phyloP scores from a whole-genome alignment of 2,888 invertebrate species.

The Antheraea yamamai region DNA sequence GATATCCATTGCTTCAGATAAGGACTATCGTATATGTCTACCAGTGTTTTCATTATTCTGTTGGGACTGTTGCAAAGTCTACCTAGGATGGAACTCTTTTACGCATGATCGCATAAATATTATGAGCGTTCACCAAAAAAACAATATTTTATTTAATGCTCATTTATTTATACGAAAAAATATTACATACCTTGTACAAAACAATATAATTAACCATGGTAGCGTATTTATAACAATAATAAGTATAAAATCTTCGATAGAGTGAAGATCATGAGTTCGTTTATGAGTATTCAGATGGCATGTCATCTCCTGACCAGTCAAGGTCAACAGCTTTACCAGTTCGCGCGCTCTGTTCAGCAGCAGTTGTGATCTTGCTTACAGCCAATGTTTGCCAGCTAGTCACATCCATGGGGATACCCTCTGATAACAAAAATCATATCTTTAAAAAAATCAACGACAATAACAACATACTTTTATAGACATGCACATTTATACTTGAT shows the following conservation, averaged over 20 bases:
- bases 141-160: not conserved
- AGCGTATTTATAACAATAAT: not conserved
- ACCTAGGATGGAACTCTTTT: no score
- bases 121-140: not conserved
- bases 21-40: no score
- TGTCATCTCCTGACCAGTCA: slow-evolving; percentile 74
- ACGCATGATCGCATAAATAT: no score
- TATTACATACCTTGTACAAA: not conserved
- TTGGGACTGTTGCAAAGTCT: no score
- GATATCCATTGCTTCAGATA: no score
- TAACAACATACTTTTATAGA: not conserved
- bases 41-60: no score
- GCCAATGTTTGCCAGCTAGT: slow-evolving; percentile 79
- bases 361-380: slow-evolving; percentile 81
- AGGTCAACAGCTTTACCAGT: slow-evolving; percentile 76
- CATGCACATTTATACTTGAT: not conserved
- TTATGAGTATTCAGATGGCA: slow-evolving; percentile 62
- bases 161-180: not conserved
- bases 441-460: not conserved
- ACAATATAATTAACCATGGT: not conserved
- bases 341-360: slow-evolving; percentile 80
- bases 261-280: not conserved
- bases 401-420: slow-evolving; percentile 59
- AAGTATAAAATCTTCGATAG: not conserved
- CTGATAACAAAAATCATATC: slow-evolving; percentile 32